Base-by-base conservation (phyloP, 2,888 invertebrate species). In the Morpho achilles region DNA sequence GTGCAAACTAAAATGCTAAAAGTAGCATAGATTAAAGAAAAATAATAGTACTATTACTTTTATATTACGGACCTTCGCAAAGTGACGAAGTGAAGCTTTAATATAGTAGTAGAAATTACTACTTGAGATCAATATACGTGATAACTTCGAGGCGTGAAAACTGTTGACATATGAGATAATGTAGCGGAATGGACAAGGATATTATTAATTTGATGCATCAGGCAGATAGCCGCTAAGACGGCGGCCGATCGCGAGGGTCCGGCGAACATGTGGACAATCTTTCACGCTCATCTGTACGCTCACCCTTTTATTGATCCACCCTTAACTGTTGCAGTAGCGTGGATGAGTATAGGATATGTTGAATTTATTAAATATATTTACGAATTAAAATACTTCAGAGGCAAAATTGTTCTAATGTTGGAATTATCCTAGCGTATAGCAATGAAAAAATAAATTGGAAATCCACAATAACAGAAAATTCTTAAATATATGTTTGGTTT, bases 211-310 rank as follows among this genome's bases (percentile, higher is more conserved):
- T 84, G 88, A 89, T 89, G 82, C 76, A 77, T 74, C 69, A 68
- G 64, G 64, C 69, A 74, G 88, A 88, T 87, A 88, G 77, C 68
- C 66, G 71, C 68, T 69, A 63, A 70, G 71, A 67, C 65, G 67
- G 67, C 65, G 60, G 69, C 74, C 72, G 76, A 76, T 77, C 75
- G 71, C 77, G 67, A 75, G 80, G 79, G 79, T 69, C 73, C 68
- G 71, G 68, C 73, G 80, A 87, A 89, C 90, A 90, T 90, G 90
- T 89, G 89, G 90, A 90, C 90, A 89, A 90, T 89, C 87, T 88
- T 90, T 88, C 87, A 89, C 87, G 90, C 89, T 89, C 90, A 88
- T 89, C 84, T 88, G 89, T 88, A 82, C 74, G 68, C 78, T 80
- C 88, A 89, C 89, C 89, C 88, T 87, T 87, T 85, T 85, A 83